These are phyloP conservation scores for Pachypanchax playfairii DNA, from an alignment of 2,113 vertebrate genomes.

Conservation along the genomic window DNA sequence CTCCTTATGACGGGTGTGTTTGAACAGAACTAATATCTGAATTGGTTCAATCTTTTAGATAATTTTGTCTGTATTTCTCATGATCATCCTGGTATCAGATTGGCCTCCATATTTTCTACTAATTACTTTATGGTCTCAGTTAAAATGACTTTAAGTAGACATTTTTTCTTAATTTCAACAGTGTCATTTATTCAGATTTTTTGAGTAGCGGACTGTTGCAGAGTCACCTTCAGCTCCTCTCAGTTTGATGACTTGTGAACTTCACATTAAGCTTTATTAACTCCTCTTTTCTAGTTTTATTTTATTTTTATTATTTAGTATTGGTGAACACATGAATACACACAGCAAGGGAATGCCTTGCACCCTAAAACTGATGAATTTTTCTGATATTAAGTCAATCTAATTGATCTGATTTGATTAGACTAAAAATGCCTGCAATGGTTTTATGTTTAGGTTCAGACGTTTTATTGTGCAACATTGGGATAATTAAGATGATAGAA, in stretches of 20 bases:
- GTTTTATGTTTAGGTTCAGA: not conserved
- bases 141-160: too few relatives aligned
- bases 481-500: not conserved
- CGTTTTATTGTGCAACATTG: constrained; percentile 1
- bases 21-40: too few relatives aligned
- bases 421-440: not conserved
- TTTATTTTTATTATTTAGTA: not conserved
- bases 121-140: too few relatives aligned
- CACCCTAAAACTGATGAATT: not conserved
- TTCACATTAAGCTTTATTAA: too few relatives aligned
- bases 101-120: not conserved
- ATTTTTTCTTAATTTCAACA: too few relatives aligned
- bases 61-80: not conserved
- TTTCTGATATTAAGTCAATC: not conserved
- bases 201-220: too few relatives aligned
- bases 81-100: not conserved
- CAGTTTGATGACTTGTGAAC: too few relatives aligned
- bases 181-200: too few relatives aligned
- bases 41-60: too few relatives aligned
- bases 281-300: too few relatives aligned
- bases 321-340: not conserved
- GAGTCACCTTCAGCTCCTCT: too few relatives aligned
- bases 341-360: not conserved
- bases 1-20: too few relatives aligned
- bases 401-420: constrained; percentile 8